phyloP scores from a whole-genome alignment of 2,888 invertebrate species.

The Amiota minor region DNA sequence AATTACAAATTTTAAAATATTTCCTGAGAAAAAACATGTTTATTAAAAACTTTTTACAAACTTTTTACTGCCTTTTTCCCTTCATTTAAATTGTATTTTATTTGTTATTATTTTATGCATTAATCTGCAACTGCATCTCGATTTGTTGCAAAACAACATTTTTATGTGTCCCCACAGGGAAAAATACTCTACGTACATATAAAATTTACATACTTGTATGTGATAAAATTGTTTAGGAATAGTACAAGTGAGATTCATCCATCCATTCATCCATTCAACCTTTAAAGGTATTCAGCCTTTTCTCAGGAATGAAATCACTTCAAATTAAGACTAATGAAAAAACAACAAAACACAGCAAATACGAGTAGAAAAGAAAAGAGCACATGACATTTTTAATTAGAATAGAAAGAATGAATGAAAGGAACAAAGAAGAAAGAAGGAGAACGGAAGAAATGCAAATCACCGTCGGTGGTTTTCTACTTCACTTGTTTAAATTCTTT shows the following conservation, averaged over 20 bases:
- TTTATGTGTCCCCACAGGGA: background rate
- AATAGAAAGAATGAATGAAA: slow-evolving; percentile 18
- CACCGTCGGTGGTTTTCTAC: slow-evolving; percentile 14
- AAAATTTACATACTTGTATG: background rate
- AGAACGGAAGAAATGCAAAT: slow-evolving; percentile 15
- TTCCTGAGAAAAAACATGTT: too few species aligned
- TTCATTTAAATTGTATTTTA: too few species aligned
- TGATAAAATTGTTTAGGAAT: too few species aligned
- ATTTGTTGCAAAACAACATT: too few species aligned
- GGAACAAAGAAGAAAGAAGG: slow-evolving; percentile 11
- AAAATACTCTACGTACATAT: background rate
- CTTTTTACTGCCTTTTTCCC: too few species aligned
- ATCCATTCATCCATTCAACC: background rate
- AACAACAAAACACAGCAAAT: slow-evolving; percentile 6
- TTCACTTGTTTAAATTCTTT: slow-evolving; percentile 6
- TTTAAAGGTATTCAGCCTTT: too few species aligned
- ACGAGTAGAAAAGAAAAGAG: background rate
- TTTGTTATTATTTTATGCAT: too few species aligned
- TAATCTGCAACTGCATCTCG: too few species aligned
- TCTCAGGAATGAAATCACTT: too few species aligned
- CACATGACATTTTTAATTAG: slow-evolving; percentile 25
- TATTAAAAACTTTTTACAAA: too few species aligned
- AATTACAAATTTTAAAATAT: too few species aligned
- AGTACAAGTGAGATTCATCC: too few species aligned
- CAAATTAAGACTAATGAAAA: slow-evolving; percentile 7